phyloP scores from a whole-genome alignment of 2,888 invertebrate species.

The Onchidella celtica region DNA sequence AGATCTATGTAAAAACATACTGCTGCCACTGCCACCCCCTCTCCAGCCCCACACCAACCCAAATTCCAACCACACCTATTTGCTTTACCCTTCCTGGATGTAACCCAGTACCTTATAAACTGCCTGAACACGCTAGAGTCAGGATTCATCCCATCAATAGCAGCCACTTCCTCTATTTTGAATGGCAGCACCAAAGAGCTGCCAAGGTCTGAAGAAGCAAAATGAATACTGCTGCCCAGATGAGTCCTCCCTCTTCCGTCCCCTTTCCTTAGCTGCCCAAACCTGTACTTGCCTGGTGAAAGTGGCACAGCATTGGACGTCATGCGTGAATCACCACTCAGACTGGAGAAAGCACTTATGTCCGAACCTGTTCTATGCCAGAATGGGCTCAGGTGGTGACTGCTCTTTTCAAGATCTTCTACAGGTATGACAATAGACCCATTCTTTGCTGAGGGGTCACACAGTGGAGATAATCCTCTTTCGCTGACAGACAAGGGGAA shows the following conservation, averaged over 20 bases:
- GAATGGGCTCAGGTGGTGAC: neutral
- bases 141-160: no score
- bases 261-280: constrained; percentile 36
- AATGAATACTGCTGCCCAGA: constrained; percentile 35
- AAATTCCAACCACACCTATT: no score
- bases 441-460: no score
- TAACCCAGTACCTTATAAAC: no score
- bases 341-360: neutral
- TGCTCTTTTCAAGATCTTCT: constrained; percentile 4
- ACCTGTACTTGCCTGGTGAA: neutral
- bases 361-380: constrained; percentile 21
- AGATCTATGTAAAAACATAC: no score
- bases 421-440: neutral
- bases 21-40: no score
- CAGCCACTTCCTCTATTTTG: constrained; percentile 17
- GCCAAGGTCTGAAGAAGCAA: constrained; percentile 35
- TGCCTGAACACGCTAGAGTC: no score
- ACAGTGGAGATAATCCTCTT: neutral
- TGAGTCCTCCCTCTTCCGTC: neutral
- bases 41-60: no score
- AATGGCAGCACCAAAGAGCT: constrained; percentile 36
- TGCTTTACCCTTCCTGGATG: neutral
- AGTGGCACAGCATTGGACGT: neutral
- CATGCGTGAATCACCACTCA: neutral
- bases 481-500: neutral